A percentile compares a stretch with the other conserved stretches of the same genome.
Evolutionary conservation across 2,113 vertebrate species (phyloP).

Genomic region (Saccopteryx bilineata): DNA sequence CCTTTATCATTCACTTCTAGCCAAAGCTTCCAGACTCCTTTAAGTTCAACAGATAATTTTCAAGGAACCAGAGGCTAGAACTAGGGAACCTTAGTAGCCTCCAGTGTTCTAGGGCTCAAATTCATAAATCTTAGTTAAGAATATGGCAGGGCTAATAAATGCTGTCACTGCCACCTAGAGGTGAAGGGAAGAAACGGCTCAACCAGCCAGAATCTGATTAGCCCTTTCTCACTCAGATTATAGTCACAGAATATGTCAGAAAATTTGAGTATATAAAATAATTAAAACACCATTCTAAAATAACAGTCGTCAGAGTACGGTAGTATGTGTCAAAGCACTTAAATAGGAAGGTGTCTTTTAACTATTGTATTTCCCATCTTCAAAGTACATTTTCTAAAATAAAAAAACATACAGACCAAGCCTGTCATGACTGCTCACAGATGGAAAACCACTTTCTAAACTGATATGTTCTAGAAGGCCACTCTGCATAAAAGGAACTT

Average conservation of each 20-base stretch:
- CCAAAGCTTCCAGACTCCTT: neutral
- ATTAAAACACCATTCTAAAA: slow-evolving; percentile 23
- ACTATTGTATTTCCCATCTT: neutral
- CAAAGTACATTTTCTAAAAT: slow-evolving; percentile 53
- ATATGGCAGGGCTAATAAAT: slow-evolving; percentile 18
- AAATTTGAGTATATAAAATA: neutral
- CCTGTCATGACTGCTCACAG: neutral
- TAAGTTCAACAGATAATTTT: neutral
- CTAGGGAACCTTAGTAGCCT: neutral
- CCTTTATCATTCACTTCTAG: neutral
- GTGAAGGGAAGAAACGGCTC: slow-evolving; percentile 34
- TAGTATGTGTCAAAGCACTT: neutral
- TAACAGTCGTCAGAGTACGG: neutral
- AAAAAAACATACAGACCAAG: neutral
- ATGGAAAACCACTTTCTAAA: neutral
- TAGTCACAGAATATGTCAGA: neutral
- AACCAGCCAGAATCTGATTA: neutral
- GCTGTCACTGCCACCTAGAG: slow-evolving; percentile 78
- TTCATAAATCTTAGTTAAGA: slow-evolving; percentile 15
- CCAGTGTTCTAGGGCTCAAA: slow-evolving; percentile 27
- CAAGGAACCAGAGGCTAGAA: slow-evolving; percentile 40
- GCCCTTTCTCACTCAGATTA: neutral
- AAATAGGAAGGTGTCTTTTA: slow-evolving; percentile 27
- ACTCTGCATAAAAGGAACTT: neutral
- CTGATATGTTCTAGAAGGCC: neutral